Evolutionary conservation across 1,140 invertebrate species (phyloP).

Genomic region (Listronotus bonariensis): DNA sequence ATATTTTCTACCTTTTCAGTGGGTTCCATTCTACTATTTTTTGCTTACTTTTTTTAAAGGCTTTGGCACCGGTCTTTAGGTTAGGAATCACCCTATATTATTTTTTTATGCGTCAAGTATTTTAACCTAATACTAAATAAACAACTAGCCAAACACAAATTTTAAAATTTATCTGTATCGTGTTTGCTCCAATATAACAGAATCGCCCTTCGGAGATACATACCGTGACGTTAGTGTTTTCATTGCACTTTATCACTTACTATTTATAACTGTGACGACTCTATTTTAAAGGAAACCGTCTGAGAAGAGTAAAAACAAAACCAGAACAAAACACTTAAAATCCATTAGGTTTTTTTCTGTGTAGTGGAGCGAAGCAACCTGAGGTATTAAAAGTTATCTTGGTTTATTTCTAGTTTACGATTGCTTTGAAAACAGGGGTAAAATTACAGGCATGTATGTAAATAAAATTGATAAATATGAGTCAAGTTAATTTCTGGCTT

Average conservation of each 20-base stretch:
- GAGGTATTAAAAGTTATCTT: constrained; percentile 1
- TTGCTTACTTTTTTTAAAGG: no score
- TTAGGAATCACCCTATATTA: no score
- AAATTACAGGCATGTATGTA: constrained; percentile 5
- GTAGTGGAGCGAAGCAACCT: constrained; percentile 5
- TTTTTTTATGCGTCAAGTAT: no score
- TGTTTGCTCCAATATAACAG: not conserved
- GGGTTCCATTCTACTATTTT: no score
- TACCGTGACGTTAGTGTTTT: constrained; percentile 2
- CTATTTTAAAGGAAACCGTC: constrained; percentile 8
- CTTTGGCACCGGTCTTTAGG: no score
- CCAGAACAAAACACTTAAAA: constrained; percentile 22
- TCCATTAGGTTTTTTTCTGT: constrained; percentile 13
- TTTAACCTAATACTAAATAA: no score
- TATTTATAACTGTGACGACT: constrained; percentile 18
- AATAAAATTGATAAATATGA: not conserved
- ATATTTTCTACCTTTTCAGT: no score
- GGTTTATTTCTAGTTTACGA: constrained; percentile 6
- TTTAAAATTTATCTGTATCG: no score
- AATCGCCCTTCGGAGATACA: not conserved
- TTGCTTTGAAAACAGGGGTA: constrained; percentile 1
- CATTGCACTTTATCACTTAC: constrained; percentile 19
- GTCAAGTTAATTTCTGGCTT: no score
- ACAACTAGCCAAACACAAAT: no score
- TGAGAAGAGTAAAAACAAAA: constrained; percentile 16